These are phyloP conservation scores for Ophion slaviceki DNA, from an alignment of 2,888 invertebrate species.

Conservation along the genomic window DNA sequence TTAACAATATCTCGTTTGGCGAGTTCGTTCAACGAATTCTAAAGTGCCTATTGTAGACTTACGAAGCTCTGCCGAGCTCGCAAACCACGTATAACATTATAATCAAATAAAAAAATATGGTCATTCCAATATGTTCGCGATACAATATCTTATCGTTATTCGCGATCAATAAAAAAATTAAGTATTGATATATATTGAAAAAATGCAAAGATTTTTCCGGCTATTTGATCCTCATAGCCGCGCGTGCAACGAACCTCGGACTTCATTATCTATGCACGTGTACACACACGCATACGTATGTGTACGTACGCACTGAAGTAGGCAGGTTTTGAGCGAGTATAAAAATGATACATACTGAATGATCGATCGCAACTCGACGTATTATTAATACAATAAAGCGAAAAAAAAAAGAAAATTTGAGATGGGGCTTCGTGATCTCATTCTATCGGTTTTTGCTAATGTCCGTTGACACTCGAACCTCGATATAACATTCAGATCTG, in stretches of 20 bases:
- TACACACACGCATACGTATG: no score
- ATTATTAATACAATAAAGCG: background rate
- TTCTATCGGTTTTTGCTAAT: background rate
- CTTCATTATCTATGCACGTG: background rate
- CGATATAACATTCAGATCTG: background rate
- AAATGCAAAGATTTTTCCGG: background rate
- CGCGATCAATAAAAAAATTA: no score
- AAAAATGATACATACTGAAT: no score
- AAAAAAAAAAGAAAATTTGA: background rate
- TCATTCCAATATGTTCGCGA: no score
- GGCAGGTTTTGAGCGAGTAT: no score
- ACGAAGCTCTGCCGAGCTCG: no score
- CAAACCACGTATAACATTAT: background rate
- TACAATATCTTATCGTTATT: background rate
- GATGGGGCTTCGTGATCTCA: background rate
- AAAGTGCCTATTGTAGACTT: background rate
- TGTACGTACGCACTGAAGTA: no score
- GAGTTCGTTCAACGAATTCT: constrained; percentile 10
- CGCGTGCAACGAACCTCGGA: background rate
- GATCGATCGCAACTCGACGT: no score
- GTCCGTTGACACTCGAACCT: background rate
- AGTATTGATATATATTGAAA: background rate
- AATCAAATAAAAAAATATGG: background rate
- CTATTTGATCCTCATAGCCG: background rate
- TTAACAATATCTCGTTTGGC: background rate